Conservation (phyloP, 2,113 vertebrate genomes). For the Epinephelus cyanopodus region DNA sequence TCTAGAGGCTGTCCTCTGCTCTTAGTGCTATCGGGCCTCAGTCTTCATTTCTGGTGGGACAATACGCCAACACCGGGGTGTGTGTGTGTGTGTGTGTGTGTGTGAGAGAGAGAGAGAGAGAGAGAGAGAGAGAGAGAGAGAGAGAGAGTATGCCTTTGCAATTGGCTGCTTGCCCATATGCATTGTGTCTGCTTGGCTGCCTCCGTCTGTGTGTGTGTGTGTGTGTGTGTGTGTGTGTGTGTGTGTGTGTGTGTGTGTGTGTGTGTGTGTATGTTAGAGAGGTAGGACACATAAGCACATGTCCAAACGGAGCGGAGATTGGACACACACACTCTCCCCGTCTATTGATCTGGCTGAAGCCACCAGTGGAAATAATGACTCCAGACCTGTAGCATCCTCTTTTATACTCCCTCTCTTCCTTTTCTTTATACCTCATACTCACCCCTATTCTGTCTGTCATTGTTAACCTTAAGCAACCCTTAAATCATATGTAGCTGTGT, state of each 20-base stretch:
- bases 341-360: conserved; percentile 69
- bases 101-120: not conserved
- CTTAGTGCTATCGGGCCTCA: conserved; percentile 65
- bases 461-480: conserved; percentile 15
- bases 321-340: conserved; percentile 21
- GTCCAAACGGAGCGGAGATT: conserved; percentile 1
- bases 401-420: not conserved
- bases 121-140: not conserved
- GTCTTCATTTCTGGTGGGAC: conserved; percentile 73
- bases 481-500: not conserved
- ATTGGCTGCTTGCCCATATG: conserved; percentile 53
- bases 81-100: conserved; percentile 35
- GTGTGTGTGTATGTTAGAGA: not conserved
- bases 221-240: too few relatives aligned
- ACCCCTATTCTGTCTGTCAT: not conserved
- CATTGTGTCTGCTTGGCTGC: conserved; percentile 60
- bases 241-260: not conserved
- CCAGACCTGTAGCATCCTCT: conserved; percentile 58
- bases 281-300: conserved; percentile 13
- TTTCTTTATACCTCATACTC: not conserved
- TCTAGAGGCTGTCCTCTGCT: conserved; percentile 72
- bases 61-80: conserved; percentile 31
- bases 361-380: conserved; percentile 70
- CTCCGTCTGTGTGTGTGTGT: conserved; percentile 9
- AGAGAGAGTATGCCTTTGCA: conserved; percentile 27